Evolutionary conservation across 1,140 invertebrate genomes (phyloP).

Genomic region (Nephotettix cincticeps): DNA sequence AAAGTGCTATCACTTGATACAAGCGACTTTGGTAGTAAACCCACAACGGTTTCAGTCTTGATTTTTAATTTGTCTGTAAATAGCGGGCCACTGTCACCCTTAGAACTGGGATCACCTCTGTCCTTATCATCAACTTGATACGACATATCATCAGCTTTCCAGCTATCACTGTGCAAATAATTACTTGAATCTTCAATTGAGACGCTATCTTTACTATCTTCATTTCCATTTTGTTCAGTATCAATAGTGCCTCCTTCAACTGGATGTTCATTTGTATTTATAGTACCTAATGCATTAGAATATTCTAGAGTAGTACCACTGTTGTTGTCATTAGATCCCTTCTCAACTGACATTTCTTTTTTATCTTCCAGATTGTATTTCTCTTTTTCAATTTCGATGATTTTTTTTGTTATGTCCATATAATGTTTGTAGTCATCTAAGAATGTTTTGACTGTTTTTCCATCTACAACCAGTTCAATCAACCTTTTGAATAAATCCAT

Average conservation of each 20-base stretch:
- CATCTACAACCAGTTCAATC: neutral
- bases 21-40: constrained; percentile 35
- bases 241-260: neutral
- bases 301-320: too few species aligned
- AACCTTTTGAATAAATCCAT: neutral
- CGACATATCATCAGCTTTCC: constrained; percentile 27
- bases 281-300: too few species aligned
- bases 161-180: constrained; percentile 9
- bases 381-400: neutral
- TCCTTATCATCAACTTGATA: constrained; percentile 31
- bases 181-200: neutral
- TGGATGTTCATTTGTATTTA: too few species aligned
- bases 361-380: neutral
- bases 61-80: constrained; percentile 42
- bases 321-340: too few species aligned
- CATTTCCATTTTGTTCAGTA: neutral
- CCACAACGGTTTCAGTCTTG: constrained; percentile 31
- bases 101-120: constrained; percentile 44
- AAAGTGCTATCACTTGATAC: constrained; percentile 41
- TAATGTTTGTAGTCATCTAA: neutral
- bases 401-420: neutral
- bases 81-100: constrained; percentile 43
- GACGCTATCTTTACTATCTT: neutral
- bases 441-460: neutral
- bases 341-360: too few species aligned